Conservation (phyloP, 2,113 vertebrate genomes). For the Elgaria multicarinata region DNA sequence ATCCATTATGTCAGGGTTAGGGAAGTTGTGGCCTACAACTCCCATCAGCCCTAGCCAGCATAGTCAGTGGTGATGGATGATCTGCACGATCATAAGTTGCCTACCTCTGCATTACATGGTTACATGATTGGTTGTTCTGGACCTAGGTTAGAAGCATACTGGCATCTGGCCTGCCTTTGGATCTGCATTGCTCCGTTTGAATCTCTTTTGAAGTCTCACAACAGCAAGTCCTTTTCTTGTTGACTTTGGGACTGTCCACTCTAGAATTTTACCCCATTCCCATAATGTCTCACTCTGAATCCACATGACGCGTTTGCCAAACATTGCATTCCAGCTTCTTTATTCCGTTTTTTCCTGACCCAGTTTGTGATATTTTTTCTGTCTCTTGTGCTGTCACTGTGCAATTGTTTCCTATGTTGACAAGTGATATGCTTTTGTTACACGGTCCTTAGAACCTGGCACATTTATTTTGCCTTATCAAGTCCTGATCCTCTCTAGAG, state of each 20-base stretch:
- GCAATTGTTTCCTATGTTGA: neutral
- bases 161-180: neutral
- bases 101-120: neutral
- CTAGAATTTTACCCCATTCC: neutral
- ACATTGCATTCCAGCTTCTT: neutral
- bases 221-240: neutral
- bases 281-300: neutral
- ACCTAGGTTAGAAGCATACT: neutral
- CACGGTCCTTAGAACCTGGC: neutral
- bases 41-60: too few relatives aligned
- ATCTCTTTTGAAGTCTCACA: neutral
- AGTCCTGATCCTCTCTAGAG: neutral
- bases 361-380: neutral
- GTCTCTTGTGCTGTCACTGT: neutral
- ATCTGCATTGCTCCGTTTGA: neutral
- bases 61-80: too few relatives aligned
- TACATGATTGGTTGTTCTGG: neutral
- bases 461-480: neutral
- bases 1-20: neutral
- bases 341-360: neutral
- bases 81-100: neutral
- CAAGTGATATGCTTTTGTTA: neutral
- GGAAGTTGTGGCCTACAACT: too few relatives aligned
- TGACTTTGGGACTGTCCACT: neutral
- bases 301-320: neutral